Percentiles rank a stretch among this genome's conserved stretches.
These are phyloP conservation scores for Bombycilla garrulus DNA, from an alignment of 2,113 vertebrate species.

Conservation along the genomic window DNA sequence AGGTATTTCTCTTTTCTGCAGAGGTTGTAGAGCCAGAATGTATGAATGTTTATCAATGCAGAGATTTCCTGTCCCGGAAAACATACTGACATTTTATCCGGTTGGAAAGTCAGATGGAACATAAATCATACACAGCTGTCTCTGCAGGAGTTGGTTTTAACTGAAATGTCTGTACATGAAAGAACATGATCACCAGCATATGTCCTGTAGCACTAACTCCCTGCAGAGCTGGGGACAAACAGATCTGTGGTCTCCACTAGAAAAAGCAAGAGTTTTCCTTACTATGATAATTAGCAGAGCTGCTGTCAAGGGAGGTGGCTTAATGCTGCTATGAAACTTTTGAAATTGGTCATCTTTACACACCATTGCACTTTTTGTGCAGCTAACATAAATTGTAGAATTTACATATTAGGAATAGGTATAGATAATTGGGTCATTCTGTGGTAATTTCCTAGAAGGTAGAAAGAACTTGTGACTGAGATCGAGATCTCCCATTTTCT, in stretches of 20 bases:
- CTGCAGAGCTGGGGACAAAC: neutral
- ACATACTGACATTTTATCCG: neutral
- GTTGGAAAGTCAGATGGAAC: neutral
- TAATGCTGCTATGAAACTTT: neutral
- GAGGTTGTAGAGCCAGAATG: neutral
- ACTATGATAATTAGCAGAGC: neutral
- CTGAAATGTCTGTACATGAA: neutral
- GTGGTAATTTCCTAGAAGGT: neutral
- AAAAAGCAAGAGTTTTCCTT: neutral
- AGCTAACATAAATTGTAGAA: neutral
- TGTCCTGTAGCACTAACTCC: neutral
- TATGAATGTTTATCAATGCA: neutral
- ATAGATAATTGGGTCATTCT: neutral
- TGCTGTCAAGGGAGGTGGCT: neutral
- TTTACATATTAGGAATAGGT: neutral
- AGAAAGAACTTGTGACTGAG: neutral
- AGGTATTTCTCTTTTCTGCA: slow-evolving; percentile 70
- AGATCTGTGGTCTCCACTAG: neutral
- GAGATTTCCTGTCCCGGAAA: neutral
- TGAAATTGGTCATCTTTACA: neutral
- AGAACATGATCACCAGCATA: fast-evolving
- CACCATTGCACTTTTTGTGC: neutral
- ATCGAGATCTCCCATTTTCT: neutral
- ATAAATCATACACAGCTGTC: neutral
- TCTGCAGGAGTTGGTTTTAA: neutral